Percentiles rank a stretch among this genome's conserved stretches.
phyloP scores from a whole-genome alignment of 1,140 invertebrate species.

The Drosophila ercepeae region DNA sequence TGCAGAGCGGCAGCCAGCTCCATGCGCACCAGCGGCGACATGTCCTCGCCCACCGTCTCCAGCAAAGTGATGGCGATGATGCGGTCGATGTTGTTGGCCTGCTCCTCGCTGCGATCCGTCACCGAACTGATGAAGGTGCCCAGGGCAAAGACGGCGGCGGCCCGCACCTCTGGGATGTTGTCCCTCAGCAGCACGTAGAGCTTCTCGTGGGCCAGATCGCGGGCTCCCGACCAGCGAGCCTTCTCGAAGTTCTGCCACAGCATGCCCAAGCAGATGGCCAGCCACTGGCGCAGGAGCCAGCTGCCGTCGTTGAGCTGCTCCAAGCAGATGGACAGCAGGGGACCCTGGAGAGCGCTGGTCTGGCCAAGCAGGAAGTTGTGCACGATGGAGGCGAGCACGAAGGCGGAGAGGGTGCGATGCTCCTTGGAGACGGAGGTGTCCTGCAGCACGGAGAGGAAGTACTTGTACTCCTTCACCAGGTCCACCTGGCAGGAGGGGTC shows the following conservation, averaged over 20 bases:
- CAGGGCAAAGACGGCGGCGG: slow-evolving; percentile 95
- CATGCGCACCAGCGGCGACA: slow-evolving; percentile 94
- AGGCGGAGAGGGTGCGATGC: slow-evolving; percentile 94
- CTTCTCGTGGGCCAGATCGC: slow-evolving; percentile 98
- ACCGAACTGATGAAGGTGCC: slow-evolving; percentile 96
- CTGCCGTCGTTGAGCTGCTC: slow-evolving; percentile 89
- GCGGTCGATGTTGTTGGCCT: slow-evolving; percentile 97
- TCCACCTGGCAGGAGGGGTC: slow-evolving; percentile 98
- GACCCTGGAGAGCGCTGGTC: slow-evolving; percentile 93
- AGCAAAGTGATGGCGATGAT: slow-evolving; percentile 94
- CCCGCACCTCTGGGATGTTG: slow-evolving; percentile 94
- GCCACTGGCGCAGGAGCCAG: slow-evolving; percentile 93
- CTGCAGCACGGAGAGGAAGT: slow-evolving; percentile 95
- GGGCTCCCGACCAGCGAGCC: slow-evolving; percentile 97
- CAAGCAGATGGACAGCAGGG: slow-evolving; percentile 94
- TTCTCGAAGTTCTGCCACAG: slow-evolving; percentile 97
- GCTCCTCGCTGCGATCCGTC: slow-evolving; percentile 93
- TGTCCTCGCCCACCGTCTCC: slow-evolving; percentile 91
- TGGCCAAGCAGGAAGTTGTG: slow-evolving; percentile 94
- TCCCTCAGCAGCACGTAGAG: slow-evolving; percentile 92
- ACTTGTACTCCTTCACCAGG: slow-evolving; percentile 98
- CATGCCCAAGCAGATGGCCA: slow-evolving; percentile 94
- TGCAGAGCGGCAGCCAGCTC: slow-evolving; percentile 92
- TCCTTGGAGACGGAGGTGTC: slow-evolving; percentile 93
- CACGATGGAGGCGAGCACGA: slow-evolving; percentile 96